A percentile compares a stretch with the other conserved stretches of the same genome.
phyloP scores from a whole-genome alignment of 2,797 vertebrate species.

The Lepus oiostolus region DNA sequence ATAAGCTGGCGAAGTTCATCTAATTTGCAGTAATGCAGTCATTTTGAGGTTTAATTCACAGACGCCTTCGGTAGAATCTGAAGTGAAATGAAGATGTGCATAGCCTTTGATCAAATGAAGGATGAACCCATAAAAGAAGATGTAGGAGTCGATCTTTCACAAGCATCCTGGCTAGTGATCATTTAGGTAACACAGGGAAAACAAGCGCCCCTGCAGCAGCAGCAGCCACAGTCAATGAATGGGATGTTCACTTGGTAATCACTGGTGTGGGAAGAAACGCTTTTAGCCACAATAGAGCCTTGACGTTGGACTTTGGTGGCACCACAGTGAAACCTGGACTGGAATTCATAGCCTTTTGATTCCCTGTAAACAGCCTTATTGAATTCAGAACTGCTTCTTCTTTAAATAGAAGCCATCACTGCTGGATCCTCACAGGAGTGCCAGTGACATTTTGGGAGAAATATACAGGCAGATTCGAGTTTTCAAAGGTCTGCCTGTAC shows the following conservation, averaged over 20 bases:
- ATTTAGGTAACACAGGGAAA: constrained; percentile 67
- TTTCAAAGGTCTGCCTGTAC: constrained; percentile 30
- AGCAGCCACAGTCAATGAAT: constrained; percentile 22
- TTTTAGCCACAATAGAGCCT: constrained; percentile 53
- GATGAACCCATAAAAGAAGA: constrained; percentile 43
- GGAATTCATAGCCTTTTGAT: constrained; percentile 29
- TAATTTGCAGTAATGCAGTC: constrained; percentile 60
- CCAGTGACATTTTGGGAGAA: constrained; percentile 47
- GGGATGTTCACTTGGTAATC: constrained; percentile 49
- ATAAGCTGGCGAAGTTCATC: constrained; percentile 61
- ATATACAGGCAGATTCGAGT: not conserved
- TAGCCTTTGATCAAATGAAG: constrained; percentile 62
- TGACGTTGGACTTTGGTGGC: constrained; percentile 48
- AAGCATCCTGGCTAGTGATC: not conserved
- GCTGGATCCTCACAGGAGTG: not conserved
- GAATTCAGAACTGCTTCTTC: constrained; percentile 13
- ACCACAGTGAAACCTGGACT: constrained; percentile 52
- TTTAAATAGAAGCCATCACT: not conserved
- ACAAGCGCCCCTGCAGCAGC: constrained; percentile 49
- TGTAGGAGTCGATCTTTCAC: not conserved
- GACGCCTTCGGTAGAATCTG: constrained; percentile 23
- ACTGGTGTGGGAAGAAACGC: constrained; percentile 63
- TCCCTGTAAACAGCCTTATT: not conserved
- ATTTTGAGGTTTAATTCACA: constrained; percentile 62
- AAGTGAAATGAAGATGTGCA: constrained; percentile 52